Percentiles rank a stretch among this genome's conserved stretches.
These are phyloP conservation scores for Drosophila seguyi DNA, from an alignment of 1,140 invertebrate genomes.

Conservation along the genomic window DNA sequence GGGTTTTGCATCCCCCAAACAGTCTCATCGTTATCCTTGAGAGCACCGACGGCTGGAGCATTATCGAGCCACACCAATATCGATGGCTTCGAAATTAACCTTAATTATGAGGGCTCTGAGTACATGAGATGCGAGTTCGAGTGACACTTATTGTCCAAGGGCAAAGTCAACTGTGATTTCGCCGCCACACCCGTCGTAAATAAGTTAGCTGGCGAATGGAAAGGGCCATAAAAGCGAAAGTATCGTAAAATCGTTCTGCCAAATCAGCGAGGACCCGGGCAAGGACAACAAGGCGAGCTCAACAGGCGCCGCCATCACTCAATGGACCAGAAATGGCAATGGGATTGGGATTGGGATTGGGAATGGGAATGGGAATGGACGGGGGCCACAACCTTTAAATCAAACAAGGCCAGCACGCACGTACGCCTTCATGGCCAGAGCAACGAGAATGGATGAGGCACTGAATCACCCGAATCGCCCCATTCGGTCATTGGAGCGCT, in stretches of 20 bases:
- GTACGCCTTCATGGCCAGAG: slow-evolving; percentile 35
- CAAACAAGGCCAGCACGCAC: slow-evolving; percentile 46
- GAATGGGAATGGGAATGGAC: neutral
- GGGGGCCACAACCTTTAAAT: slow-evolving; percentile 34
- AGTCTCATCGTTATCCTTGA: neutral
- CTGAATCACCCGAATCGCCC: slow-evolving; percentile 42
- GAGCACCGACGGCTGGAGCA: neutral
- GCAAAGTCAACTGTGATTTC: slow-evolving; percentile 28
- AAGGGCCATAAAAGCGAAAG: slow-evolving; percentile 46
- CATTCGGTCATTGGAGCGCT: slow-evolving; percentile 15
- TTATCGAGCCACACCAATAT: slow-evolving; percentile 51
- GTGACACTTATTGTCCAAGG: slow-evolving; percentile 31
- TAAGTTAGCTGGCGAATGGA: slow-evolving; percentile 42
- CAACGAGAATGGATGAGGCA: slow-evolving; percentile 41
- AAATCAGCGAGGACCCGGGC: slow-evolving; percentile 23
- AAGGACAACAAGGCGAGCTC: slow-evolving; percentile 31
- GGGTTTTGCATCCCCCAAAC: slow-evolving; percentile 20
- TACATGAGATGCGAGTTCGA: slow-evolving; percentile 29
- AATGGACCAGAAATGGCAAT: slow-evolving; percentile 23
- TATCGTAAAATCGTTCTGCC: slow-evolving; percentile 46
- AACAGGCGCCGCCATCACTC: slow-evolving; percentile 46
- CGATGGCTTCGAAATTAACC: slow-evolving; percentile 59
- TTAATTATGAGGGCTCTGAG: slow-evolving; percentile 53
- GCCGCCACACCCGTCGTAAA: slow-evolving; percentile 34
- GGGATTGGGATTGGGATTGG: neutral